These are phyloP conservation scores for Patella depressa DNA, from an alignment of 2,888 invertebrate genomes.

Conservation along the genomic window DNA sequence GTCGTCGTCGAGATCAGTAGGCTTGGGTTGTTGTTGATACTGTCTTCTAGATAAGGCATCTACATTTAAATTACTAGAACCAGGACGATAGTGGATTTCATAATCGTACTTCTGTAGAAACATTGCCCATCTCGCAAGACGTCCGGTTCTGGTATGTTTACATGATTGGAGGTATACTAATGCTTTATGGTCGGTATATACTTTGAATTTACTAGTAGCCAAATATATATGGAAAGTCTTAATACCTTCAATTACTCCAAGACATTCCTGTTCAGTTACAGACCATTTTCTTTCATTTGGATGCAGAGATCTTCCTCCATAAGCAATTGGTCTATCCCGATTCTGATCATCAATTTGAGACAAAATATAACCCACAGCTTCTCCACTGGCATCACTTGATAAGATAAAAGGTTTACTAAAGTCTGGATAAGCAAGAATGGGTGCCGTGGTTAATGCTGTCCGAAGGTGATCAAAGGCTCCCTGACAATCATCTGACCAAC, in stretches of 20 bases:
- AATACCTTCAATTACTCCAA: constrained; percentile 41
- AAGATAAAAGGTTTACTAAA: constrained; percentile 33
- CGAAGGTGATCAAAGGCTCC: constrained; percentile 33
- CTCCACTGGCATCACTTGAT: constrained; percentile 36
- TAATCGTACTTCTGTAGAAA: constrained; percentile 22
- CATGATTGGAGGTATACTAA: constrained; percentile 35
- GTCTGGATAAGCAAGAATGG: constrained; percentile 39
- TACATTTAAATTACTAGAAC: constrained; percentile 29
- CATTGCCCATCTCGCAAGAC: constrained; percentile 33
- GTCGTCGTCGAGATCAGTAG: no score
- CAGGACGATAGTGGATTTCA: constrained; percentile 13
- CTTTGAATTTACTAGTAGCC: constrained; percentile 34
- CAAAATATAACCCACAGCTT: constrained; percentile 33
- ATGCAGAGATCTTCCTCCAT: constrained; percentile 37
- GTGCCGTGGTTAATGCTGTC: constrained; percentile 25
- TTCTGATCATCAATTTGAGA: constrained; percentile 32
- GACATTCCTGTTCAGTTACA: constrained; percentile 37
- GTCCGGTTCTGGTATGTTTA: constrained; percentile 28
- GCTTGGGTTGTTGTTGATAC: constrained; percentile 16
- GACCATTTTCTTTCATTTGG: constrained; percentile 32
- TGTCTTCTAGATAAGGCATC: constrained; percentile 31
- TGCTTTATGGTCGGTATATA: constrained; percentile 41
- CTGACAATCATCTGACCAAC: constrained; percentile 36
- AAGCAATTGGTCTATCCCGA: constrained; percentile 35
- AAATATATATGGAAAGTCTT: constrained; percentile 38